Evolutionary conservation across 2,888 invertebrate species (phyloP).

Genomic region (Zeuzera pyrina): DNA sequence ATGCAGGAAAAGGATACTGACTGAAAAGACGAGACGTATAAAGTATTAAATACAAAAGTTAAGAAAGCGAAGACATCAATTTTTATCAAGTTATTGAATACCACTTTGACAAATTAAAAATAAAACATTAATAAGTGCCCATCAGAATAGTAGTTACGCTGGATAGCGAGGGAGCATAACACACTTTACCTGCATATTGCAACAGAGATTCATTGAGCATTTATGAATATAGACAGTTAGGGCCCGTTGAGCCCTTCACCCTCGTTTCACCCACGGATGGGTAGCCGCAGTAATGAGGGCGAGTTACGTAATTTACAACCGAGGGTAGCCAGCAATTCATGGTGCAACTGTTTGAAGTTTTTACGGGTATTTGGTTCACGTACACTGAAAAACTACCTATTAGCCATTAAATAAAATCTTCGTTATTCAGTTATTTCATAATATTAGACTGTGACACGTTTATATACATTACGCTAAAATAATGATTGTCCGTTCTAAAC

Average conservation of each 20-base stretch:
- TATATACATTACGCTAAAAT: too few species aligned
- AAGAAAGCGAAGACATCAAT: too few species aligned
- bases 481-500: too few species aligned
- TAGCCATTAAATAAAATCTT: too few species aligned
- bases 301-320: constrained; percentile 56
- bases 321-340: constrained; percentile 39
- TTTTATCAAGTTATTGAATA: too few species aligned
- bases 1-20: too few species aligned
- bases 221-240: constrained; percentile 25
- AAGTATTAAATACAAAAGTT: too few species aligned
- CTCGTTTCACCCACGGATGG: constrained; percentile 56
- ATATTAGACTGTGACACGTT: too few species aligned
- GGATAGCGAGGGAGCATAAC: constrained; percentile 14
- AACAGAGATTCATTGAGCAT: constrained; percentile 25
- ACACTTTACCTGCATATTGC: constrained; percentile 27
- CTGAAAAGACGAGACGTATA: too few species aligned
- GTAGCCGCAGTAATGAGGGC: constrained; percentile 60
- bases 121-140: constrained; percentile 25
- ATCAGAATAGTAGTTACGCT: constrained; percentile 11
- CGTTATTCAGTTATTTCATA: too few species aligned
- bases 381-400: constrained; percentile 17
- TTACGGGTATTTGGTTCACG: constrained; percentile 49
- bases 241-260: constrained; percentile 29
- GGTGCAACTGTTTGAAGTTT: constrained; percentile 65
- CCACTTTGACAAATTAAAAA: too few species aligned